Percentiles rank a stretch among this genome's conserved stretches.
These are phyloP conservation scores for Myotis yumanensis DNA, from an alignment of 2,113 vertebrate genomes.

Conservation along the genomic window DNA sequence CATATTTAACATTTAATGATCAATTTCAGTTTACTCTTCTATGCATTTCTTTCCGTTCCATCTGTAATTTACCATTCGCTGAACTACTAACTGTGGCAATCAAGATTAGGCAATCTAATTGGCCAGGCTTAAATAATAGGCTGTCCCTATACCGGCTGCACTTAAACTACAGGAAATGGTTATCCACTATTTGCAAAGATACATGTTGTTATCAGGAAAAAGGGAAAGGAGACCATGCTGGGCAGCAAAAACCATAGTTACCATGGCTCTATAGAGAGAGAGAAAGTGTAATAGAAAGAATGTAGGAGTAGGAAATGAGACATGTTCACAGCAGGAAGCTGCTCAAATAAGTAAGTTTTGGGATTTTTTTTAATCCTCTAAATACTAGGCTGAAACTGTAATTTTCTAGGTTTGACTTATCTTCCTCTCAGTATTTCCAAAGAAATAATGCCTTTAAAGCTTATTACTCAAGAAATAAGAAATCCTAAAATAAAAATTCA, in stretches of 20 bases:
- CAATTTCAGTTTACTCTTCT: neutral
- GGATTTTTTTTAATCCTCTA: slow-evolving; percentile 24
- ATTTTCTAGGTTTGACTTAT: slow-evolving; percentile 62
- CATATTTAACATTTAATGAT: neutral
- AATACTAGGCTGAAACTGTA: slow-evolving; percentile 12
- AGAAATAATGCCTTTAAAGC: slow-evolving; percentile 8
- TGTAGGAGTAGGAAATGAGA: neutral
- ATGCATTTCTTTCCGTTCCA: neutral
- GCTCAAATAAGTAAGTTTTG: slow-evolving; percentile 6
- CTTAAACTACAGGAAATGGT: neutral
- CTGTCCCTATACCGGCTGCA: neutral
- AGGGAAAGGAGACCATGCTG: neutral
- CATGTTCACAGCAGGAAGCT: neutral
- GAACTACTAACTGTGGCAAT: neutral
- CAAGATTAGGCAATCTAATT: neutral
- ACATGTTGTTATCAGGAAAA: neutral
- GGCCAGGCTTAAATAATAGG: neutral
- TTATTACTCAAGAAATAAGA: slow-evolving; percentile 34
- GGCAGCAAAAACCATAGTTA: neutral
- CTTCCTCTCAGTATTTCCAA: slow-evolving; percentile 36
- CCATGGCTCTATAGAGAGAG: neutral
- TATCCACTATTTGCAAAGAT: slow-evolving; percentile 6
- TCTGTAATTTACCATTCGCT: neutral
- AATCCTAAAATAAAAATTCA: slow-evolving; percentile 21
- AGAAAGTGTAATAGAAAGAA: neutral